A percentile compares a stretch with the other conserved stretches of the same genome.
Conservation (phyloP, 2,113 vertebrate genomes). For the Gadus chalcogrammus region DNA sequence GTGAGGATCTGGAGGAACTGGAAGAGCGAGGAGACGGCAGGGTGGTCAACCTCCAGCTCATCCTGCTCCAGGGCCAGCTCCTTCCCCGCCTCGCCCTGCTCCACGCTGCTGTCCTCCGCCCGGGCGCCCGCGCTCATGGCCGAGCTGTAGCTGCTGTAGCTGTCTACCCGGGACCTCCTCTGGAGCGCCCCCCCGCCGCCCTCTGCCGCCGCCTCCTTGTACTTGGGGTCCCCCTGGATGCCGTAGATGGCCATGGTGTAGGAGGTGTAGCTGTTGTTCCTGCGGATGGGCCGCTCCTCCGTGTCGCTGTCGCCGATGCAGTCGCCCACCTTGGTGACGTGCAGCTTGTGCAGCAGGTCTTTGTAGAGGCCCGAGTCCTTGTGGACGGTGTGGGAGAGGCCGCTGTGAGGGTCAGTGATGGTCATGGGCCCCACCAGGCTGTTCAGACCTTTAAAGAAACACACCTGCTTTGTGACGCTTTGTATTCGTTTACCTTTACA, state of each 20-base stretch:
- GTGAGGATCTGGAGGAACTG: slow-evolving; percentile 96
- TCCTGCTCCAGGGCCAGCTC: slow-evolving; percentile 77
- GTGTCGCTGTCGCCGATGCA: slow-evolving; percentile 89
- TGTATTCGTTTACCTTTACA: background rate
- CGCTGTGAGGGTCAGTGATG: slow-evolving; percentile 78
- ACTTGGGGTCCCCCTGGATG: slow-evolving; percentile 82
- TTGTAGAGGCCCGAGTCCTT: slow-evolving; percentile 95
- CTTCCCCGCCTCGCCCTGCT: slow-evolving; percentile 59
- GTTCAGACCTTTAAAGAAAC: slow-evolving; percentile 57
- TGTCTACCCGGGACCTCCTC: slow-evolving; percentile 85
- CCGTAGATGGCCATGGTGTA: slow-evolving; percentile 97
- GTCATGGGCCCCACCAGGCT: slow-evolving; percentile 79
- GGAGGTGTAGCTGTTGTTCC: slow-evolving; percentile 97
- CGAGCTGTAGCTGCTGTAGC: slow-evolving; percentile 90
- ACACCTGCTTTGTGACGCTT: slow-evolving; percentile 1
- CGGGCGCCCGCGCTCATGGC: slow-evolving; percentile 72
- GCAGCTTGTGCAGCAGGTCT: slow-evolving; percentile 92
- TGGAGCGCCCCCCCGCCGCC: slow-evolving; percentile 66
- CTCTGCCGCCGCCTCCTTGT: slow-evolving; percentile 62
- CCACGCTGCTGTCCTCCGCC: slow-evolving; percentile 30
- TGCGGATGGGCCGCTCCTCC: slow-evolving; percentile 82
- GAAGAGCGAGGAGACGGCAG: slow-evolving; percentile 87
- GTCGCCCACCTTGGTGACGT: slow-evolving; percentile 90
- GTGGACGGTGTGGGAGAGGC: slow-evolving; percentile 88
- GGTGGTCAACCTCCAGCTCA: slow-evolving; percentile 85